Evolutionary conservation across 2,113 vertebrate species (phyloP), one percentile per base, ranked within the genome.

Genomic region (Meles meles): DNA sequence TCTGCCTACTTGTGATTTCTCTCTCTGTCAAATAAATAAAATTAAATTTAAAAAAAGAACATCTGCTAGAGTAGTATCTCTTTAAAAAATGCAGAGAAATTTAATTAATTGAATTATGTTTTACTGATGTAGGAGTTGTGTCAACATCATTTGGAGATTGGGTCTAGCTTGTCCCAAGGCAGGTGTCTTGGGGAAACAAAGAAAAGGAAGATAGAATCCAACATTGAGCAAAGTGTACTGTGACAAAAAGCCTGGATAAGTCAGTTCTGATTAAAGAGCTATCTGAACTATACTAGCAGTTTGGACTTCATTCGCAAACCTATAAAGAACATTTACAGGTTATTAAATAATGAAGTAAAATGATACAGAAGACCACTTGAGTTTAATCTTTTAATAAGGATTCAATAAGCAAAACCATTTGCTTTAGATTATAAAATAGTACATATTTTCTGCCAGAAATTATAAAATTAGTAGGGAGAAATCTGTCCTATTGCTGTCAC

Each of bases 161-260:
- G 21, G 9, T 31, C 0, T 31, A n/a, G 0, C 7, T 65, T 7
- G 1, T 93, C 9, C n/a, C 37, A 57, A 49, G 6, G 6, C 31
- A 47, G 31, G 3, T 83, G 1, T 47, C 7, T 34, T 14, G 25
- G 52, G 7, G 15, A 74, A 20, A 77, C 3, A 84, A 79, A 79
- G 10, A 13, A 29, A 80, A 71, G 6, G 27, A 37, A 52, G n/a
- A 14, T 37, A 3, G 3, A 42, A 17, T 77, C n/a, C 17, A 29
- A 11, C 8, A 55, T 0, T 55, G 29, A 94, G 27, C 1, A 42
- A 34, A 83, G 27, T 25, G 5, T 42, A 55, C 23, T 49, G 31
- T 47, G 31, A n/a, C 8, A 49, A 71, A 87, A 69, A 49, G 9
- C 0, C 44, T 67, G 4, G 37, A 9, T n/a, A 61, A 44, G 2